Conservation (phyloP, 1,140 invertebrate species). For the Rhagoletis pomonella region DNA sequence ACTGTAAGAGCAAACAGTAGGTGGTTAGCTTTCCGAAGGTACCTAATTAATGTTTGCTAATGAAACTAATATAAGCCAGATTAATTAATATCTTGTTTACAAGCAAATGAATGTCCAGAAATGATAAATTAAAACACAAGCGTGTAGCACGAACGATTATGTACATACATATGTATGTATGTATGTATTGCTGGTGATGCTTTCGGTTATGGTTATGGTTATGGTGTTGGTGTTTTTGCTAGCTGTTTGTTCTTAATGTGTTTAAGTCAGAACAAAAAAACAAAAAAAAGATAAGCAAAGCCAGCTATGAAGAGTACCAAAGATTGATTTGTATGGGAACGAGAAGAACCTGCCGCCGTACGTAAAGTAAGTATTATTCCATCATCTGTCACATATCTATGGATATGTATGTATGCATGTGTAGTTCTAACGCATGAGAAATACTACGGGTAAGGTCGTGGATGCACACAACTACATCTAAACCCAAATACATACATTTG, state of each 20-base stretch:
- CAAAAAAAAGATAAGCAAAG: neutral
- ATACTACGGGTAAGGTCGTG: neutral
- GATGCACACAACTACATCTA: no score
- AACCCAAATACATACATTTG: neutral
- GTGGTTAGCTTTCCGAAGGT: slow-evolving; percentile 37
- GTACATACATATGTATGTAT: slow-evolving; percentile 4
- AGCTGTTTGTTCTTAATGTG: neutral
- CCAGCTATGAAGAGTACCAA: slow-evolving; percentile 13
- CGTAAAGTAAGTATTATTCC: neutral
- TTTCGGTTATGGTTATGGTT: no score
- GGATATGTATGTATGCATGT: no score
- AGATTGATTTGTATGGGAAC: neutral
- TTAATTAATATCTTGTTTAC: slow-evolving; percentile 52
- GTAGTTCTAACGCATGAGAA: no score
- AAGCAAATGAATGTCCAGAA: slow-evolving; percentile 19
- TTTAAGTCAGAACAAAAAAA: neutral
- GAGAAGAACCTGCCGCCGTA: slow-evolving; percentile 5
- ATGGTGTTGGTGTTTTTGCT: neutral
- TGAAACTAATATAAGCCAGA: slow-evolving; percentile 52
- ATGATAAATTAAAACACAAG: slow-evolving; percentile 45
- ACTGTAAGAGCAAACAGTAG: slow-evolving; percentile 19
- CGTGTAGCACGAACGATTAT: slow-evolving; percentile 19
- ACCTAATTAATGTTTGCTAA: slow-evolving; percentile 52
- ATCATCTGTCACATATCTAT: slow-evolving; percentile 12
- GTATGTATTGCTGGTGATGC: no score